Evolutionary conservation across 2,888 invertebrate species (phyloP).

Genomic region (Drosophila atripex): DNA sequence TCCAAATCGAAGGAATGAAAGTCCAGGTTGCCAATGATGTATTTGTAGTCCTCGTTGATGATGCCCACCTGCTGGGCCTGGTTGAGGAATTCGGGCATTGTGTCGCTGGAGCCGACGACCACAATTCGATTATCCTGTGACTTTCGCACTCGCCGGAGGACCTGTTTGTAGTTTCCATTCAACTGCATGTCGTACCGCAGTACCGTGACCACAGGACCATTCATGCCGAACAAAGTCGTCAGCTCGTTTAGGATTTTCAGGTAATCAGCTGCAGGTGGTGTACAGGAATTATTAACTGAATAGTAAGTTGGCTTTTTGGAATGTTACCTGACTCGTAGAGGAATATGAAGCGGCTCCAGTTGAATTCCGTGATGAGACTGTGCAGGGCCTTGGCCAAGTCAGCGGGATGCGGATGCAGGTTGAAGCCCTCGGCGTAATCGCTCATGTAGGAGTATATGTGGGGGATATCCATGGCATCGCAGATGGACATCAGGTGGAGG

Average conservation of each 20-base stretch:
- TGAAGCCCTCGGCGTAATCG: constrained; percentile 86
- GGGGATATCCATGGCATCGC: constrained; percentile 93
- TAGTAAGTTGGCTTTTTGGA: not conserved
- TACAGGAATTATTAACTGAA: not conserved
- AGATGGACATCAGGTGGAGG: constrained; percentile 91
- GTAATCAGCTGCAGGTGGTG: constrained; percentile 83
- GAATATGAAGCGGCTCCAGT: constrained; percentile 93
- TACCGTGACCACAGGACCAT: constrained; percentile 86
- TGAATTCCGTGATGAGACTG: constrained; percentile 88
- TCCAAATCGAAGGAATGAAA: constrained; percentile 87
- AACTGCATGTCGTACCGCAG: constrained; percentile 87
- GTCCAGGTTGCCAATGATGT: constrained; percentile 91
- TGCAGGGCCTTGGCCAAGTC: constrained; percentile 87
- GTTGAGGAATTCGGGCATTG: constrained; percentile 86
- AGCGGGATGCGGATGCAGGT: constrained; percentile 90
- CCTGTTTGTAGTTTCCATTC: constrained; percentile 88
- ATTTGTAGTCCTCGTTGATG: constrained; percentile 96
- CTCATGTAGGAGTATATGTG: constrained; percentile 92
- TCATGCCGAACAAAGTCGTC: constrained; percentile 87
- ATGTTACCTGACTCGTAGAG: constrained; percentile 84
- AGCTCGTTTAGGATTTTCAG: constrained; percentile 89
- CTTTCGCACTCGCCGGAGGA: constrained; percentile 88
- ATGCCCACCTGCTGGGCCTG: constrained; percentile 96
- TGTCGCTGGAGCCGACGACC: constrained; percentile 88
- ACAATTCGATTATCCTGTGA: constrained; percentile 89